Conservation (phyloP, 2,888 invertebrate species). For the Pristionchus entomophagus region DNA sequence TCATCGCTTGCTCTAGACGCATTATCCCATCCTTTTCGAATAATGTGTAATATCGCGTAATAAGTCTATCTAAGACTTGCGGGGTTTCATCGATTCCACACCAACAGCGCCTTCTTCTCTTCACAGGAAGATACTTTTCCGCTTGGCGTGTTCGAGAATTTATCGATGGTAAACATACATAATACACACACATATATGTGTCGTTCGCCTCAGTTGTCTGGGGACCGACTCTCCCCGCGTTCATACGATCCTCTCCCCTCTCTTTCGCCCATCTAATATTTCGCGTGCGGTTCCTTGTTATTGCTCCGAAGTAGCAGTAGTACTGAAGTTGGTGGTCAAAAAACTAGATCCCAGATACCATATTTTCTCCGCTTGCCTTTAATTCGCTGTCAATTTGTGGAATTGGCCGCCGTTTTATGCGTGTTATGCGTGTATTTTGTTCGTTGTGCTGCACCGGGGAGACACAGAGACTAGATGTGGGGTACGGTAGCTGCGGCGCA, state of each 20-base stretch:
- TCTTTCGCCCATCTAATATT: background rate
- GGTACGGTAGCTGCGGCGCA: background rate
- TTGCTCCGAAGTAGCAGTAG: background rate
- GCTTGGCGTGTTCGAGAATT: background rate
- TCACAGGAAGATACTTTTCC: conserved; percentile 33
- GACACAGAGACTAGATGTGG: no score
- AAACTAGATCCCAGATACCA: background rate
- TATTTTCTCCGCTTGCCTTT: background rate
- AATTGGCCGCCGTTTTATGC: background rate
- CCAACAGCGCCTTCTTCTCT: background rate
- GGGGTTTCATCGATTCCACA: conserved; percentile 20
- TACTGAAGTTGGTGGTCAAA: background rate
- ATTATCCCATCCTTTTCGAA: background rate
- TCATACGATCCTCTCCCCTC: background rate
- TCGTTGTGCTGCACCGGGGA: background rate
- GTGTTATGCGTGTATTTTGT: background rate
- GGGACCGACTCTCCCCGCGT: background rate
- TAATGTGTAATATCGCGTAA: background rate
- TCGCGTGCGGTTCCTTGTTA: conserved; percentile 6
- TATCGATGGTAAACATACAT: background rate
- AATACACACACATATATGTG: background rate
- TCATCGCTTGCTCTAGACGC: no score
- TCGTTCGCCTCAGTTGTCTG: conserved; percentile 3
- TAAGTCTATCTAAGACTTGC: background rate
- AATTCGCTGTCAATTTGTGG: background rate